Evolutionary conservation across 2,113 vertebrate species (phyloP).

Genomic region (Sorex fumeus): DNA sequence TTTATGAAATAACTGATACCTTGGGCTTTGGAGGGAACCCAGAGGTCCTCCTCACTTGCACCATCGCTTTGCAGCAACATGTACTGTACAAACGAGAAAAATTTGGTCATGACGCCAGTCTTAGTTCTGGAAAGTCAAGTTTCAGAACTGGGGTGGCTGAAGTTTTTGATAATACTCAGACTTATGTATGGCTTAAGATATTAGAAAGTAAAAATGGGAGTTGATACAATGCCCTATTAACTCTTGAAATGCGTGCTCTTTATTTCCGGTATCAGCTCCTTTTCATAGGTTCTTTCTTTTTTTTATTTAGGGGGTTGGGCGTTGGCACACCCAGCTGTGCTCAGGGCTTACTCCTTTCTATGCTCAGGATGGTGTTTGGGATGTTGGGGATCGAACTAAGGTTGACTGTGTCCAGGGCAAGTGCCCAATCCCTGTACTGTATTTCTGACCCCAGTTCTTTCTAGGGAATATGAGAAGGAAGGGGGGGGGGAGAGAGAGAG

Average conservation of each 20-base stretch:
- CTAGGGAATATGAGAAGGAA: too few species aligned
- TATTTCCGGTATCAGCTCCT: background rate
- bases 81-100: slow-evolving; percentile 42
- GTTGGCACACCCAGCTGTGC: too few species aligned
- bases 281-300: slow-evolving; percentile 49
- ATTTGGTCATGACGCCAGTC: background rate
- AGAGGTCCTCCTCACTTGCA: slow-evolving; percentile 3
- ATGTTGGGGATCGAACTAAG: too few species aligned
- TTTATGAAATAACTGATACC: background rate
- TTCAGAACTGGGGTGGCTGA: slow-evolving; percentile 41
- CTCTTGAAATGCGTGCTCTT: slow-evolving; percentile 35
- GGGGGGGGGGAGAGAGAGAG: too few species aligned
- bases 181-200: slow-evolving; percentile 53
- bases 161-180: slow-evolving; percentile 66
- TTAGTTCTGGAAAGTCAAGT: slow-evolving; percentile 74
- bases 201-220: slow-evolving; percentile 59
- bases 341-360: too few species aligned
- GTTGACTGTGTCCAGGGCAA: too few species aligned
- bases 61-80: slow-evolving; percentile 60
- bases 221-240: slow-evolving; percentile 15
- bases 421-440: too few species aligned
- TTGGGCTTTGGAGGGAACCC: slow-evolving; percentile 42
- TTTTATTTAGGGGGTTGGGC: background rate
- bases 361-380: too few species aligned
- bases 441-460: too few species aligned